phyloP scores from a whole-genome alignment of 2,113 vertebrate species.

The Deroptyus accipitrinus region DNA sequence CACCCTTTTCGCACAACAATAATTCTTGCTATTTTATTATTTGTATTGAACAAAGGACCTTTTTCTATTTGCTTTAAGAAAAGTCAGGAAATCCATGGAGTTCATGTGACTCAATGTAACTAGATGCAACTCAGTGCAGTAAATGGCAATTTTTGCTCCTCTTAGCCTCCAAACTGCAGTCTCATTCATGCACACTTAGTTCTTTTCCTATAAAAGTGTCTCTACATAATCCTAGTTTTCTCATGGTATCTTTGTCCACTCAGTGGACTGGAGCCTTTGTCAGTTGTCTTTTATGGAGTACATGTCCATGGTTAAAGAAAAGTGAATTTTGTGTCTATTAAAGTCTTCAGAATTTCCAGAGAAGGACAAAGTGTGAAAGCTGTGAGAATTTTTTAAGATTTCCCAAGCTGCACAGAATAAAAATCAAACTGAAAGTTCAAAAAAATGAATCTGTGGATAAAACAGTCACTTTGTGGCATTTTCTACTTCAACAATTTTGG shows the following conservation, averaged over 20 bases:
- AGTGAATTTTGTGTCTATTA: neutral
- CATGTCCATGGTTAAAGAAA: neutral
- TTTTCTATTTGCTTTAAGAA: neutral
- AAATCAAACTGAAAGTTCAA: neutral
- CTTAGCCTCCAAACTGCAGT: neutral
- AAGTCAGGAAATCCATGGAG: neutral
- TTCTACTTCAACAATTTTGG: neutral
- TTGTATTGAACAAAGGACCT: neutral
- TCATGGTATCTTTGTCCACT: neutral
- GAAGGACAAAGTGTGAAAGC: neutral
- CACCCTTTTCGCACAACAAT: neutral
- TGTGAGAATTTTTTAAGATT: neutral
- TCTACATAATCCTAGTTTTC: neutral
- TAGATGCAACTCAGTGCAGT: neutral
- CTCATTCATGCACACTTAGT: neutral
- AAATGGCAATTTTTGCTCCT: neutral
- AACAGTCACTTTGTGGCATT: neutral
- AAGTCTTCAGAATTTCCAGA: neutral
- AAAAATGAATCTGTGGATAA: neutral
- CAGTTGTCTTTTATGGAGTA: neutral
- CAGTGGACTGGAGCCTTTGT: neutral
- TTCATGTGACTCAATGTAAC: neutral
- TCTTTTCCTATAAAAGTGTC: neutral
- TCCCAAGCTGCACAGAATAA: neutral
- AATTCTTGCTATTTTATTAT: slow-evolving; percentile 11